Evolutionary conservation across 1,140 invertebrate species (phyloP).

Genomic region (Caenorhabditis brenneri): DNA sequence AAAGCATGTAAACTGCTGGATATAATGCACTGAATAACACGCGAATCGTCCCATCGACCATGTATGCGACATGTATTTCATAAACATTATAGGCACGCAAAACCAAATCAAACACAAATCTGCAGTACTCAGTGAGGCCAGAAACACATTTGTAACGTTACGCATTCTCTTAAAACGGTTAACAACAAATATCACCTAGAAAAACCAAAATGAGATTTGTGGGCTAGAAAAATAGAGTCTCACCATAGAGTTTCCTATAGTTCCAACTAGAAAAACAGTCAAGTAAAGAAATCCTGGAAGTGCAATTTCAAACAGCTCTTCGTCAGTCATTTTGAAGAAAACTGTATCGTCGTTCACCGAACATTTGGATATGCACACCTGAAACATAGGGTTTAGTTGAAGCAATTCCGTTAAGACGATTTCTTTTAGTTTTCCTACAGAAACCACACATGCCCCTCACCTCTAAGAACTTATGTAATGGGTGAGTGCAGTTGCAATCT

Average conservation of each 20-base stretch:
- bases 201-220: not conserved
- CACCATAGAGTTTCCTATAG: slow-evolving; percentile 57
- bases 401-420: not conserved
- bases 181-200: slow-evolving; percentile 58
- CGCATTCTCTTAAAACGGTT: slow-evolving; percentile 73
- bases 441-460: not conserved
- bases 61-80: slow-evolving; percentile 76
- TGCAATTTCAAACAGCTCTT: slow-evolving; percentile 51
- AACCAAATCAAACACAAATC: slow-evolving; percentile 79
- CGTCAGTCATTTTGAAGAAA: slow-evolving; percentile 5
- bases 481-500: slow-evolving; percentile 40
- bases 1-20: slow-evolving; percentile 80
- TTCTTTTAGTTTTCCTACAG: no score
- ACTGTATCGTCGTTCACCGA: not conserved
- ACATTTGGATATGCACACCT: not conserved
- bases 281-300: slow-evolving; percentile 57
- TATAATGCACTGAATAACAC: slow-evolving; percentile 80
- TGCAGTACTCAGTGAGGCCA: slow-evolving; percentile 78
- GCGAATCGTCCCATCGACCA: slow-evolving; percentile 79
- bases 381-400: not conserved
- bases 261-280: slow-evolving; percentile 58
- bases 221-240: not conserved
- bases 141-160: slow-evolving; percentile 79
- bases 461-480: slow-evolving; percentile 17
- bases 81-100: slow-evolving; percentile 79